Percentiles rank a stretch among this genome's conserved stretches.
Evolutionary conservation across 2,113 vertebrate genomes (phyloP).

Genomic region (Sapajus apella): DNA sequence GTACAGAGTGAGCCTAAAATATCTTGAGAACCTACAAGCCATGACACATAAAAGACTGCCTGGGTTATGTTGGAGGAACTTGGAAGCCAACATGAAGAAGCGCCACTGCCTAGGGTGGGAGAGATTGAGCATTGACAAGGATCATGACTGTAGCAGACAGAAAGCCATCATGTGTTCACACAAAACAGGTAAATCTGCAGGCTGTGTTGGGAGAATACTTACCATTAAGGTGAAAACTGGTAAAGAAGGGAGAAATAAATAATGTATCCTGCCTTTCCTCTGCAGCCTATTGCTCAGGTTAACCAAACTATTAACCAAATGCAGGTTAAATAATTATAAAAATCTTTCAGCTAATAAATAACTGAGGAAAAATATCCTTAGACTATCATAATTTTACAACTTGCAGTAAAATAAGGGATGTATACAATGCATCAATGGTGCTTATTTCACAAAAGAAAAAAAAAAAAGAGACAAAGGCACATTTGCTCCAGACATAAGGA

Average conservation of each 20-base stretch:
- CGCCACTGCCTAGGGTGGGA: background rate
- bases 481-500: background rate
- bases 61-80: background rate
- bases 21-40: background rate
- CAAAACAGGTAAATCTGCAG: background rate
- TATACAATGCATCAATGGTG: background rate
- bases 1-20: background rate
- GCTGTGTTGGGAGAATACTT: background rate
- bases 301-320: background rate
- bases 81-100: background rate
- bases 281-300: background rate
- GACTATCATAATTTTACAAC: background rate
- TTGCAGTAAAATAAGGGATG: no score
- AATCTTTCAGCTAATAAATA: background rate
- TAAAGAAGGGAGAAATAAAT: background rate
- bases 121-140: fast-evolving
- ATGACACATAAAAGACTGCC: background rate
- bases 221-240: background rate
- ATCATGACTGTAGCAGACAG: fast-evolving
- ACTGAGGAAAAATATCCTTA: background rate
- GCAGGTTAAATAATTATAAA: background rate
- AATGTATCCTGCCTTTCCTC: background rate
- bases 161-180: background rate
- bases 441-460: background rate
- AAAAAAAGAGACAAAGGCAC: no score